A percentile compares a stretch with the other conserved stretches of the same genome.
Conservation (phyloP, 2,797 vertebrate species). For the Nasua narica region DNA sequence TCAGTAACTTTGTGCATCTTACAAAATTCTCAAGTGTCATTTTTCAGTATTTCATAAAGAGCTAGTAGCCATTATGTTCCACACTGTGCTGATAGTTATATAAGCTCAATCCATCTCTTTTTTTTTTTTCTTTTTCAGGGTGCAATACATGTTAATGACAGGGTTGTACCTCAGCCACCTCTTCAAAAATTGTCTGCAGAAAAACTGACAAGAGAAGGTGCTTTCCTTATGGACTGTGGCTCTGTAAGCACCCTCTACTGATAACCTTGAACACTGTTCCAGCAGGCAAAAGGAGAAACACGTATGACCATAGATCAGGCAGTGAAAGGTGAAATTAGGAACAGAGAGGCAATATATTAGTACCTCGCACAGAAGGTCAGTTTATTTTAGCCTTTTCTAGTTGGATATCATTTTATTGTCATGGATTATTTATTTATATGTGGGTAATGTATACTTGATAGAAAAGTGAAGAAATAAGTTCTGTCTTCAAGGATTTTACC, state of each 20-base stretch:
- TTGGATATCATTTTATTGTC: not conserved
- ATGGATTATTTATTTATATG: not conserved
- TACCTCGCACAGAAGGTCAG: not conserved
- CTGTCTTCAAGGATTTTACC: not conserved
- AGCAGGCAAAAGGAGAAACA: not conserved
- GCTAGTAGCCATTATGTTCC: not conserved
- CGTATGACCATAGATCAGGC: not conserved
- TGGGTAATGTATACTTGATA: not conserved
- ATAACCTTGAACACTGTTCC: not conserved
- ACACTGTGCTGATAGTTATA: not conserved
- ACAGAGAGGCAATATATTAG: not conserved
- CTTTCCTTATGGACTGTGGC: slow-evolving; percentile 97
- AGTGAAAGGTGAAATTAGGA: not conserved
- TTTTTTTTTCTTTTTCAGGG: slow-evolving; percentile 82
- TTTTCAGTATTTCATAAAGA: not conserved
- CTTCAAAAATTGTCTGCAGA: slow-evolving; percentile 94
- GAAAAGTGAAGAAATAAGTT: not conserved
- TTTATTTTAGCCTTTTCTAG: not conserved
- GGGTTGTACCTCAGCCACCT: slow-evolving; percentile 92
- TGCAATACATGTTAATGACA: slow-evolving; percentile 92
- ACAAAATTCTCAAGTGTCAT: not conserved
- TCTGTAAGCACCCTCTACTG: slow-evolving; percentile 83
- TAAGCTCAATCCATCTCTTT: not conserved
- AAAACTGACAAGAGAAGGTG: slow-evolving; percentile 92
- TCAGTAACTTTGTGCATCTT: not conserved